phyloP scores from a whole-genome alignment of 2,888 invertebrate species.

The Agrilus cyanescens region DNA sequence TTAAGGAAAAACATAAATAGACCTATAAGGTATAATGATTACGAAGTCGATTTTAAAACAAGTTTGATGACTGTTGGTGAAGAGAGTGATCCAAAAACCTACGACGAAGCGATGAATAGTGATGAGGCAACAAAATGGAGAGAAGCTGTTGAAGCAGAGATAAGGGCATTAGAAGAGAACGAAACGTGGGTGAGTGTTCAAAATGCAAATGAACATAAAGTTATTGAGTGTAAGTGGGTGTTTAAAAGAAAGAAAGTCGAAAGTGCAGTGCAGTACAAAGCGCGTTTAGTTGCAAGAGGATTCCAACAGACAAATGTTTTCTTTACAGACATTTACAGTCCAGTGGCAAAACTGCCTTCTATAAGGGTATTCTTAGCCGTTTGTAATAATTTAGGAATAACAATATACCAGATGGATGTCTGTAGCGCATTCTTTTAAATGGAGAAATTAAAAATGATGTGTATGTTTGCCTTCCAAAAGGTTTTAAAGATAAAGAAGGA shows the following conservation, averaged over 20 bases:
- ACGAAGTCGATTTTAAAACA: too few species aligned
- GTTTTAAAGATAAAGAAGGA: background rate
- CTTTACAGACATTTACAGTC: conserved; percentile 1
- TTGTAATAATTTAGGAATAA: conserved; percentile 1
- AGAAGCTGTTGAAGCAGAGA: too few species aligned
- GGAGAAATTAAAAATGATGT: conserved; percentile 2
- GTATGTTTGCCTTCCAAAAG: background rate
- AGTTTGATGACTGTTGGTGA: too few species aligned
- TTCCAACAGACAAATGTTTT: conserved; percentile 1
- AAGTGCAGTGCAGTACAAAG: background rate
- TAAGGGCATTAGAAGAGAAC: too few species aligned
- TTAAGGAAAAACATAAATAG: too few species aligned
- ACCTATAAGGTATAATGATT: too few species aligned
- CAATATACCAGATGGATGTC: background rate
- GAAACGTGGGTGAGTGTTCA: too few species aligned
- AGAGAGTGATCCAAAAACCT: too few species aligned
- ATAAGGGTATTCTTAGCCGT: conserved; percentile 1
- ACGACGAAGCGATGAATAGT: too few species aligned
- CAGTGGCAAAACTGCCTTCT: background rate
- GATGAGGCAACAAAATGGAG: too few species aligned
- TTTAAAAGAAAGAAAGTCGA: background rate
- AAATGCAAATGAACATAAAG: too few species aligned
- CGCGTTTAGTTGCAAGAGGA: conserved; percentile 2
- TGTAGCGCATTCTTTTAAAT: conserved; percentile 1
- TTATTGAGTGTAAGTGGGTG: conserved; percentile 1